Evolutionary conservation across 2,888 invertebrate species (phyloP).

Genomic region (Pristionchus arcanus): DNA sequence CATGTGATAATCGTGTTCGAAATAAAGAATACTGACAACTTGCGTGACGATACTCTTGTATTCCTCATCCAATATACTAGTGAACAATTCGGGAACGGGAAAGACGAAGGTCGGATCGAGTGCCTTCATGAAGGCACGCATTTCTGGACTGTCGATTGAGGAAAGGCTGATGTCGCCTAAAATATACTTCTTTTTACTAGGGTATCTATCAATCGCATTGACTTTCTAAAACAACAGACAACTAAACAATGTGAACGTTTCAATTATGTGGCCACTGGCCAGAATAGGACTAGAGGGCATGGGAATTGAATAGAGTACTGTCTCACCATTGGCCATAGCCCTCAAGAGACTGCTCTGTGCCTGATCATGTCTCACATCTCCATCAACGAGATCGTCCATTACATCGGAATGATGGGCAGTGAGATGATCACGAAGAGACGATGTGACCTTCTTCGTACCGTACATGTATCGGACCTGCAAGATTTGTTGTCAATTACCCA

Average conservation of each 20-base stretch:
- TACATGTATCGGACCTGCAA: background rate
- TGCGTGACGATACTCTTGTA: background rate
- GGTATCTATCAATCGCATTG: too few species aligned
- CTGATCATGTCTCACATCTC: background rate
- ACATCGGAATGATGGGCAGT: background rate
- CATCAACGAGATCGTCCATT: background rate
- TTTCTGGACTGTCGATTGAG: background rate
- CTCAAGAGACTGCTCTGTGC: background rate
- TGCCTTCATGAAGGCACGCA: background rate
- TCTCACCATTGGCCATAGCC: background rate
- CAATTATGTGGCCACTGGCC: too few species aligned
- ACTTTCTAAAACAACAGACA: too few species aligned
- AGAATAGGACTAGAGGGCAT: too few species aligned
- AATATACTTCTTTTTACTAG: background rate
- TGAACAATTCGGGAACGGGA: background rate
- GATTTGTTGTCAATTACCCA: background rate
- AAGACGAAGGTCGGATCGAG: background rate
- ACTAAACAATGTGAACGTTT: too few species aligned
- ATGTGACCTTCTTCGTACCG: constrained; percentile 3
- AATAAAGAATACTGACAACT: background rate
- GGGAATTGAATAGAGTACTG: too few species aligned
- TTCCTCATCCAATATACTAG: background rate
- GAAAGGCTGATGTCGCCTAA: background rate
- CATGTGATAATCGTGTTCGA: too few species aligned
- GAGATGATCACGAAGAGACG: background rate